Evolutionary conservation across 1,140 invertebrate genomes (phyloP).

Genomic region (Scaptomyza graminum): DNA sequence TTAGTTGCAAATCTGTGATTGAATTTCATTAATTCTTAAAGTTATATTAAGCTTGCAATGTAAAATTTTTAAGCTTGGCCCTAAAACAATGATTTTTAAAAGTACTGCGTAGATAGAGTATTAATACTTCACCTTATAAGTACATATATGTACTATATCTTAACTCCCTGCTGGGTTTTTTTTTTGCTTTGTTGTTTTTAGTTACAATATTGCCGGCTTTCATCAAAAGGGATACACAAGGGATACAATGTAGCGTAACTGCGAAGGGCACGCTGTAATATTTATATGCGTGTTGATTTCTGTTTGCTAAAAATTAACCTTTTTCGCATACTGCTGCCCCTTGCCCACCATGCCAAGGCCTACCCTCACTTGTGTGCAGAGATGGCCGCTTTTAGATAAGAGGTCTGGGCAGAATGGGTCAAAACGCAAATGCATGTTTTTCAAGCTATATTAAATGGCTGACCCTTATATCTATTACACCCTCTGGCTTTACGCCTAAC

Average conservation of each 20-base stretch:
- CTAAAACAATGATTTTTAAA: background rate
- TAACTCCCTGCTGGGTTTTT: too few species aligned
- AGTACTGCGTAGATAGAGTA: background rate
- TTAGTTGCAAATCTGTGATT: background rate
- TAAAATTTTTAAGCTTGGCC: too few species aligned
- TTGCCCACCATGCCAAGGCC: background rate
- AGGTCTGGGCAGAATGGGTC: constrained; percentile 56
- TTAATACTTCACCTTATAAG: background rate
- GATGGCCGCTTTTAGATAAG: constrained; percentile 68
- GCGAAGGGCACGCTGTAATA: constrained; percentile 55
- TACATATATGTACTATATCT: too few species aligned
- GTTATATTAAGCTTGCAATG: too few species aligned
- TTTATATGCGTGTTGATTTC: constrained; percentile 82
- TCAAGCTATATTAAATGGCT: constrained; percentile 10
- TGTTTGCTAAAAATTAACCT: constrained; percentile 80
- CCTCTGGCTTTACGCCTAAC: background rate
- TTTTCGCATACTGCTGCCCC: constrained; percentile 34
- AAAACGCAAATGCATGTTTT: constrained; percentile 55
- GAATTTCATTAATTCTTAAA: too few species aligned
- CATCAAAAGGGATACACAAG: constrained; percentile 63
- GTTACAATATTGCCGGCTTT: constrained; percentile 59
- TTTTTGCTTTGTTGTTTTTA: constrained; percentile 28
- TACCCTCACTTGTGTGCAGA: constrained; percentile 34
- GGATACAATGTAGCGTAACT: constrained; percentile 15
- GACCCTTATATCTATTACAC: constrained; percentile 12